Percentiles rank a stretch among this genome's conserved stretches.
Evolutionary conservation across 1,140 invertebrate species (phyloP).

Genomic region (Pseudomyrmex pallidus): DNA sequence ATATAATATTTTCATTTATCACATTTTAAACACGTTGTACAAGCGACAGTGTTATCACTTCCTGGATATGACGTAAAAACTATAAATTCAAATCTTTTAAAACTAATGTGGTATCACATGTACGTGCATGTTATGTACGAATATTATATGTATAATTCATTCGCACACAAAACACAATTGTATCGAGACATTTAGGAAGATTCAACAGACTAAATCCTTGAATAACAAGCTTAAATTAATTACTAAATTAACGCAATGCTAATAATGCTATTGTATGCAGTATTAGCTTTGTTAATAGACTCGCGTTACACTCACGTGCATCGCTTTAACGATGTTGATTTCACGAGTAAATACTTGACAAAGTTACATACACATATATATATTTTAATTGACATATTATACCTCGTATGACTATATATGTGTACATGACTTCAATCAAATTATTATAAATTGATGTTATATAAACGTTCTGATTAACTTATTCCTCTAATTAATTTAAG

Average conservation of each 20-base stretch:
- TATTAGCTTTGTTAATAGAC: slow-evolving; percentile 5
- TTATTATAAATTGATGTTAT: slow-evolving; percentile 11
- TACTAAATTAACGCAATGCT: slow-evolving; percentile 4
- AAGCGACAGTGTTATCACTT: not conserved
- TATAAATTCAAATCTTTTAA: not conserved
- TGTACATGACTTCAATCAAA: not conserved
- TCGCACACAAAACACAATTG: too few relatives aligned
- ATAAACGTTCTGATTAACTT: slow-evolving; percentile 23
- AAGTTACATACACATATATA: slow-evolving; percentile 11
- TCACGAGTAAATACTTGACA: slow-evolving; percentile 29
- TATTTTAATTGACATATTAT: slow-evolving; percentile 16
- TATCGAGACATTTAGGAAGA: too few relatives aligned
- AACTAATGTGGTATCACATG: too few relatives aligned
- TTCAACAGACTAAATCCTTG: too few relatives aligned
- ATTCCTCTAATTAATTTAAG: not conserved
- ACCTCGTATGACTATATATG: not conserved
- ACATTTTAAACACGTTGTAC: not conserved
- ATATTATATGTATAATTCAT: too few relatives aligned
- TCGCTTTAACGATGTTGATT: slow-evolving; percentile 19
- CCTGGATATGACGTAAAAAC: not conserved
- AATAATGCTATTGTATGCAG: not conserved
- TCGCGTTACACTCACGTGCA: not conserved
- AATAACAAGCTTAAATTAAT: not conserved
- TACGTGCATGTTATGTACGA: too few relatives aligned
- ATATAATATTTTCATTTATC: not conserved